Conservation (phyloP, 2,888 invertebrate species). For the Graphium colonna region DNA sequence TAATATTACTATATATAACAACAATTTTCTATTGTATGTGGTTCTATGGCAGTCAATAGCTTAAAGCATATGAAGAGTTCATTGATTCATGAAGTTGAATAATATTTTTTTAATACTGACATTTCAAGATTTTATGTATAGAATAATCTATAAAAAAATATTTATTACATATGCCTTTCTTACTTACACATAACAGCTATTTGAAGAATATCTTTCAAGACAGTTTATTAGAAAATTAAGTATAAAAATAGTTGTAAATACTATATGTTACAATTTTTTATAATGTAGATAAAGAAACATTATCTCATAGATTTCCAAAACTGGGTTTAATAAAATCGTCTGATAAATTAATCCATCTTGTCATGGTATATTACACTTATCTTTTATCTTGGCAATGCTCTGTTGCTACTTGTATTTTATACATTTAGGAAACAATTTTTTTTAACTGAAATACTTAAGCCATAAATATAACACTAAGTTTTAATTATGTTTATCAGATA, state of each 20-base stretch:
- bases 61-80: too few relatives aligned
- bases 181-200: too few relatives aligned
- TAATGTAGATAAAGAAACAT: slow-evolving; percentile 6
- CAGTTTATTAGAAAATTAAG: neutral
- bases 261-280: neutral
- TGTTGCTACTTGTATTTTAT: slow-evolving; percentile 16
- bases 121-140: too few relatives aligned
- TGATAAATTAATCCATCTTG: slow-evolving; percentile 16
- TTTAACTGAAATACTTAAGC: neutral
- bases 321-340: slow-evolving; percentile 5
- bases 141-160: too few relatives aligned
- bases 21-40: neutral
- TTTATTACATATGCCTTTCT: too few relatives aligned
- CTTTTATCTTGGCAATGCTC: slow-evolving; percentile 4
- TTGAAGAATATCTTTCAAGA: too few relatives aligned
- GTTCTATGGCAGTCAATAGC: too few relatives aligned
- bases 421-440: neutral
- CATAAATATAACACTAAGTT: too few relatives aligned
- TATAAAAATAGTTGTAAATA: neutral
- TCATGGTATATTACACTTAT: slow-evolving; percentile 7
- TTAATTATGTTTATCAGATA: too few relatives aligned
- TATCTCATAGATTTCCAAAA: slow-evolving; percentile 6
- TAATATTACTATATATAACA: neutral
- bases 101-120: too few relatives aligned
- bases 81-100: too few relatives aligned